Base-by-base conservation (phyloP, 37 sponge, comb jelly and placozoan species). In the Bolinopsis microptera region DNA sequence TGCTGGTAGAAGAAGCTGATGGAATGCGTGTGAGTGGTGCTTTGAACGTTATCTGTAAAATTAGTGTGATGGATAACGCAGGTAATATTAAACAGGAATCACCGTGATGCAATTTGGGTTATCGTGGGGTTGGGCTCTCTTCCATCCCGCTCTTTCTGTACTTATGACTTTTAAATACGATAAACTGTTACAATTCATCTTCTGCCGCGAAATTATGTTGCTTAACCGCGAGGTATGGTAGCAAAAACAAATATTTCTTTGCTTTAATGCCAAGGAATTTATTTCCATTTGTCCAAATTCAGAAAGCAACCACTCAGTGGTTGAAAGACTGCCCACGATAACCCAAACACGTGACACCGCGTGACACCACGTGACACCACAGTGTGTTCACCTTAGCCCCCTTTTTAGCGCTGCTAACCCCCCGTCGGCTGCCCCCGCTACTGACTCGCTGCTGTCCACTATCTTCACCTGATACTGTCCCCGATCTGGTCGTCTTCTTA, bases 301-400 rank as follows among this genome's bases (percentile, higher is more conserved):
- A n/a, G n/a, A n/a, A n/a, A n/a, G n/a, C n/a, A n/a, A n/a, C n/a
- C n/a, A n/a, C n/a, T n/a, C n/a, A n/a, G n/a, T n/a, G n/a, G n/a
- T n/a, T n/a, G n/a, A n/a, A n/a, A n/a, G n/a, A n/a, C n/a, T n/a
- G n/a, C n/a, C n/a, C n/a, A n/a, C n/a, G n/a, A n/a, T 48, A 48
- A 48, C 61, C 61, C 61, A 48, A 48, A 48, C n/a, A n/a, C n/a
- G n/a, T n/a, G n/a, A n/a, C n/a, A n/a, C n/a, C n/a, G n/a, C n/a
- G n/a, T n/a, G n/a, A n/a, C n/a, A n/a, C n/a, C n/a, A n/a, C n/a
- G n/a, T n/a, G n/a, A n/a, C n/a, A n/a, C n/a, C n/a, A n/a, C n/a
- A n/a, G n/a, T n/a, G n/a, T n/a, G n/a, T n/a, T n/a, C n/a, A 86
- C 90, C 90, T 86, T 86, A n/a, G 90, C 90, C 1, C 61, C 61